Conservation (phyloP, 37 sponge, comb jelly and placozoan species). For the Spongia lamella region DNA sequence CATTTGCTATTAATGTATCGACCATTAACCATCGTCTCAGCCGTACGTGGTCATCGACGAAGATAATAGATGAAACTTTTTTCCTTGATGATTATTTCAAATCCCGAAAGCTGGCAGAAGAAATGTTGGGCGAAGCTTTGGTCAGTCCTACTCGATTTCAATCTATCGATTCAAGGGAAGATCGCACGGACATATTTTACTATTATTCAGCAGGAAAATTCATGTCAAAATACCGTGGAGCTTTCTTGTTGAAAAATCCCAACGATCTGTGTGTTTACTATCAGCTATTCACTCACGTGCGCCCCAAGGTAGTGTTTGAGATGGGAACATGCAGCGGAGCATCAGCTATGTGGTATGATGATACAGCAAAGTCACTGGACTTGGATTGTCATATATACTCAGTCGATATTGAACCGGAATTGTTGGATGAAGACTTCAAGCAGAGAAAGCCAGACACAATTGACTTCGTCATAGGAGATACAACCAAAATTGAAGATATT, state of each 20-base stretch:
- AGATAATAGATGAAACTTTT: constrained; percentile 2
- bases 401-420: constrained; percentile 12
- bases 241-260: not conserved
- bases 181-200: not conserved
- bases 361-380: constrained; percentile 13
- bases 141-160: constrained; percentile 3
- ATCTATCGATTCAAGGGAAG: not conserved
- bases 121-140: not conserved
- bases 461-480: constrained; percentile 9
- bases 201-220: not conserved
- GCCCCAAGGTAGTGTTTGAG: constrained; percentile 20
- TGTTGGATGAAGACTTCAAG: constrained; percentile 1
- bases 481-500: not conserved
- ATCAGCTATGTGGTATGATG: constrained; percentile 20
- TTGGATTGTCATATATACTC: constrained; percentile 9
- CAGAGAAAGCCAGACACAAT: constrained; percentile 7
- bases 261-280: constrained; percentile 10
- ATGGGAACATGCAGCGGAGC: constrained; percentile 26
- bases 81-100: constrained; percentile 16
- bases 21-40: too few relatives aligned
- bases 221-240: not conserved
- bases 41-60: too few relatives aligned
- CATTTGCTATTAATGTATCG: too few relatives aligned
- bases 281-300: constrained; percentile 13
- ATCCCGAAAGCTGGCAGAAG: not conserved